These are phyloP conservation scores for Antheraea pernyi DNA, from an alignment of 1,140 invertebrate species.

Conservation along the genomic window DNA sequence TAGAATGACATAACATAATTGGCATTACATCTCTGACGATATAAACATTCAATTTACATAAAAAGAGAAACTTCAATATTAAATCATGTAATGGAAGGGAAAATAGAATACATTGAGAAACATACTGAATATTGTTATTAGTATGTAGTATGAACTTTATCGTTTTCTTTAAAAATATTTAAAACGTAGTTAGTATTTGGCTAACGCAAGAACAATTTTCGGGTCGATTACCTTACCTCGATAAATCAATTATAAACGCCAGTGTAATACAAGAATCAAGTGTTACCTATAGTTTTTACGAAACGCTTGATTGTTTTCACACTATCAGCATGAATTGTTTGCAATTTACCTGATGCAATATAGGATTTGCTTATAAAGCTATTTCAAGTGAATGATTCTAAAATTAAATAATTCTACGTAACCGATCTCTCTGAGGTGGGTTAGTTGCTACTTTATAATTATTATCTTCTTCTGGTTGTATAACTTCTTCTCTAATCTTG, in stretches of 20 bases:
- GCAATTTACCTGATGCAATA: not conserved
- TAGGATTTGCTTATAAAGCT: not conserved
- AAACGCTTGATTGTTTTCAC: not conserved
- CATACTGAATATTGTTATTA: too few relatives aligned
- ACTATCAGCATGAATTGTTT: not conserved
- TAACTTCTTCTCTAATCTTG: too few relatives aligned
- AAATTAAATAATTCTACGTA: not conserved
- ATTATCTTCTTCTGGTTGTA: too few relatives aligned
- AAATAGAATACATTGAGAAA: too few relatives aligned
- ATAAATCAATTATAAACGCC: not conserved
- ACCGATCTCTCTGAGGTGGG: too few relatives aligned
- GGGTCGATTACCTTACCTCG: not conserved
- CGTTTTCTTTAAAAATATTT: not conserved
- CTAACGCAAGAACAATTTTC: conserved; percentile 1
- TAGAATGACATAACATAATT: too few relatives aligned
- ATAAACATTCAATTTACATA: too few relatives aligned
- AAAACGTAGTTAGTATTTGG: not conserved
- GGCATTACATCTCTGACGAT: too few relatives aligned
- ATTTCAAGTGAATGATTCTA: not conserved
- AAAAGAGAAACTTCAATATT: too few relatives aligned
- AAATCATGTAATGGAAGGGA: too few relatives aligned
- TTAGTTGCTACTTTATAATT: too few relatives aligned
- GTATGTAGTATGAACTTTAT: too few relatives aligned
- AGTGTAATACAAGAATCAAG: not conserved
- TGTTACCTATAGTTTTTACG: not conserved